Base-by-base conservation (phyloP, 2,113 vertebrate genomes). In the Rhinolophus sinicus region DNA sequence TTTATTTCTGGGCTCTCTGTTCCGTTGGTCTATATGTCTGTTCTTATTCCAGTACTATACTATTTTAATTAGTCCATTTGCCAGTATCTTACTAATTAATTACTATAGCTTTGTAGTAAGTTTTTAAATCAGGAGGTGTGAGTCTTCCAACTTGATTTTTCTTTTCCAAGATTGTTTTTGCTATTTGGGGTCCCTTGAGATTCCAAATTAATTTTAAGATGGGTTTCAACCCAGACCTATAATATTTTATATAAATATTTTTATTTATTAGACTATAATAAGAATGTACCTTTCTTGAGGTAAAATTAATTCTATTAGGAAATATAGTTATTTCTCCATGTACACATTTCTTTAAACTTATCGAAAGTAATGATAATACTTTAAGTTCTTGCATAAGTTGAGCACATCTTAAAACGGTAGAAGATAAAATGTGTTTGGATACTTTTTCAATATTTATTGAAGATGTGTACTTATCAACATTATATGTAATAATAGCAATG, bases 251-350 rank as follows among this genome's bases (percentile, higher is more conserved):
- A 52, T 88, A 80, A 92, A 58, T 70, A 75, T 87, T 92, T 94
- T 88, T 28, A 83, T 21, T 69, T 93, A 56, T 22, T 88, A 85
- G 12, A 28, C 11, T 35, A n/a, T 82, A 89, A 19, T 28, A 82
- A 85, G 38, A 95, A 72, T 72, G 67, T 14, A 64, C 1, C 28
- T 83, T 96, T 88, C 30, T 86, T 78, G 33, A 82, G 47, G n/a
- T 87, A 83, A 94, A 93, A 90, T 85, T 78, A 97, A 16, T 93
- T 24, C 26, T 93, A 1, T 87, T 86, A 89, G 52, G 30, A 85
- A n/a, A 65, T 80, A 35, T 2, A 72, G 4, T 73, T 75, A 50
- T 84, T 95, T n/a, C 26, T 28, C 8, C 19, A 72, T 58, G 67
- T 19, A 50, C 47, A 50, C 12, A 35, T 56, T 44, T 75, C 73